Percentiles rank a stretch among this genome's conserved stretches.
These are phyloP conservation scores for Pachyseris speciosa DNA, from an alignment of 64 coral and sea anemone species.

Conservation along the genomic window DNA sequence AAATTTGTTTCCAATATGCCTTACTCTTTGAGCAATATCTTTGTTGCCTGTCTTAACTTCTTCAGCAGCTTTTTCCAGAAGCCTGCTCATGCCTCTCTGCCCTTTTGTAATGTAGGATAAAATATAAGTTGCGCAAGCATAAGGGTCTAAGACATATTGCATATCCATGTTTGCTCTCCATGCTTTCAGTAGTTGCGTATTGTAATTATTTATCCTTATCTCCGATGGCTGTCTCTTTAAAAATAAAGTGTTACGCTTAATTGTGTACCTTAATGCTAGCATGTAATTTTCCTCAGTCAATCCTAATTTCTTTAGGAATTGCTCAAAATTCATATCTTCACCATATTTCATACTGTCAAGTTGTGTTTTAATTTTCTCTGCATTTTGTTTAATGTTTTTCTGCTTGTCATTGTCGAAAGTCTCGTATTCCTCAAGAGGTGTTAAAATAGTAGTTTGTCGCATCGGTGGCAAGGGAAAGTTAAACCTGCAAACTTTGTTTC, in stretches of 20 bases:
- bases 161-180: too few relatives aligned
- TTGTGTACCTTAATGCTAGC: constrained; percentile 6
- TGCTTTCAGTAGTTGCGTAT: constrained; percentile 11
- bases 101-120: constrained; percentile 37
- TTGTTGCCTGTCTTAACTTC: neutral
- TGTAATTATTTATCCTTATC: constrained; percentile 70
- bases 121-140: too few relatives aligned
- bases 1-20: constrained; percentile 56
- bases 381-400: constrained; percentile 56
- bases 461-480: constrained; percentile 75
- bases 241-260: constrained; percentile 32
- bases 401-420: neutral
- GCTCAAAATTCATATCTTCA: constrained; percentile 60
- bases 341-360: constrained; percentile 67
- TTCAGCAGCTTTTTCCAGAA: constrained; percentile 48
- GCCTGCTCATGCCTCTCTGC: constrained; percentile 41
- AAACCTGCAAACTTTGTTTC: constrained; percentile 54
- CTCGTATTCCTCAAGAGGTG: constrained; percentile 47
- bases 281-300: constrained; percentile 45
- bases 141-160: too few relatives aligned
- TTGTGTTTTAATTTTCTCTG: constrained; percentile 11
- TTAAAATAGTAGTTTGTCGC: constrained; percentile 26
- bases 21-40: neutral
- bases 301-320: constrained; percentile 50
- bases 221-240: constrained; percentile 43